phyloP scores from a whole-genome alignment of 2,113 vertebrate species.

The Cephalopholis sonnerati region DNA sequence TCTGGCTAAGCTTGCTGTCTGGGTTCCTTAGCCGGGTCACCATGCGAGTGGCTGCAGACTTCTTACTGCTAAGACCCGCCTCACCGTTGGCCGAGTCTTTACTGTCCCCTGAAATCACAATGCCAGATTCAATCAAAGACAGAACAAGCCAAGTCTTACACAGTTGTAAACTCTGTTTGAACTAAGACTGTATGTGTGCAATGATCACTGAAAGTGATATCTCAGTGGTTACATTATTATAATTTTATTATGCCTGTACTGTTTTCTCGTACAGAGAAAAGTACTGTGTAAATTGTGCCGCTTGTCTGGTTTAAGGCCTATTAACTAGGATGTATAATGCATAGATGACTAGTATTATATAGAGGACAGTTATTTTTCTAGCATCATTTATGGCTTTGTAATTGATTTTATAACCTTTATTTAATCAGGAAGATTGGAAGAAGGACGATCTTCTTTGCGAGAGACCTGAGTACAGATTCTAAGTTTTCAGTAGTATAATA shows the following conservation, averaged over 20 bases:
- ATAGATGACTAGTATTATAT: background rate
- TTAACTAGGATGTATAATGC: background rate
- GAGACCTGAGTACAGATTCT: background rate
- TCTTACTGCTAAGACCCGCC: conserved; percentile 81
- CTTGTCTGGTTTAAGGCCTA: background rate
- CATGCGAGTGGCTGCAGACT: conserved; percentile 89
- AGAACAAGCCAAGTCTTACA: background rate
- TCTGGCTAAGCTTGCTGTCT: conserved; percentile 94
- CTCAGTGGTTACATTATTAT: background rate
- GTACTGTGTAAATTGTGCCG: background rate
- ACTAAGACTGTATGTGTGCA: background rate
- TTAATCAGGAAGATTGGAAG: background rate
- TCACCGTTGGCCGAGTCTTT: conserved; percentile 84
- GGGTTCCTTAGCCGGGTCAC: conserved; percentile 95
- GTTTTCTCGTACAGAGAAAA: background rate
- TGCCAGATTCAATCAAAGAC: background rate
- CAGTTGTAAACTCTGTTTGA: background rate
- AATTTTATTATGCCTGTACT: background rate
- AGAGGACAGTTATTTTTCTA: background rate
- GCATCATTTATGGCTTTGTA: background rate
- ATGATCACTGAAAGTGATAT: background rate
- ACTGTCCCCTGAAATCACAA: conserved; percentile 75
- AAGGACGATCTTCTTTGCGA: too few species aligned
- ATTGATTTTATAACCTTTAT: background rate
- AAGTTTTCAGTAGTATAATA: background rate